These are phyloP conservation scores for Staurois parvus DNA, from an alignment of 2,797 vertebrate species.

Conservation along the genomic window DNA sequence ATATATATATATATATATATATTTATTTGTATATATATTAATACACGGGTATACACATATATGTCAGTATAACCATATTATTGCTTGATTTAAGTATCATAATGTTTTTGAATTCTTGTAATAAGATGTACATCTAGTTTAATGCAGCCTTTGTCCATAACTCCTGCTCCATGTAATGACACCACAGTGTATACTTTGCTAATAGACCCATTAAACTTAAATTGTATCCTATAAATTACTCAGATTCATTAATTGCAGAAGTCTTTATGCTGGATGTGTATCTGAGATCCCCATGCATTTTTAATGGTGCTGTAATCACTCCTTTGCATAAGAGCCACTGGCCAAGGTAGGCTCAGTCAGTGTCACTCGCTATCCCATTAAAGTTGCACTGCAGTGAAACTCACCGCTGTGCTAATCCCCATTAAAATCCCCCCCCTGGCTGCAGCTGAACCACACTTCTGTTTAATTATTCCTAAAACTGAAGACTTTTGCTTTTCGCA, in stretches of 20 bases:
- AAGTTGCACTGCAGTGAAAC: constrained; percentile 73
- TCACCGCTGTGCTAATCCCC: constrained; percentile 79
- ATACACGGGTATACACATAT: background rate
- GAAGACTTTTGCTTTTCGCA: constrained; percentile 66
- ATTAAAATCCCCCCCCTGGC: constrained; percentile 86
- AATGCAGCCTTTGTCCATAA: constrained; percentile 4
- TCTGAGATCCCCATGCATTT: constrained; percentile 80
- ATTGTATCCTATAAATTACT: constrained; percentile 84
- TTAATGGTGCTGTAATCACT: constrained; percentile 81
- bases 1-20: background rate
- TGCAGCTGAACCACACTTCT: constrained; percentile 77
- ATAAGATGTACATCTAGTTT: background rate
- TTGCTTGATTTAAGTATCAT: no score
- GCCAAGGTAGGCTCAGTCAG: constrained; percentile 68
- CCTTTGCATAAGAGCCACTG: constrained; percentile 70
- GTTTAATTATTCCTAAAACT: constrained; percentile 75
- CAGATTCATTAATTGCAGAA: constrained; percentile 87
- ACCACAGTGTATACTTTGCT: constrained; percentile 58
- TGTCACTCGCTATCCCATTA: constrained; percentile 67
- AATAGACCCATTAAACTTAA: constrained; percentile 57
- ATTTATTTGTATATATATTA: no score
- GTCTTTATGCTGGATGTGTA: constrained; percentile 79
- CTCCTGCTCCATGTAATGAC: constrained; percentile 24
- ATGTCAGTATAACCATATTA: no score
- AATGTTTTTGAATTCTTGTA: background rate